phyloP scores from a whole-genome alignment of 2,113 vertebrate species.

The Rhinogobius similis region DNA sequence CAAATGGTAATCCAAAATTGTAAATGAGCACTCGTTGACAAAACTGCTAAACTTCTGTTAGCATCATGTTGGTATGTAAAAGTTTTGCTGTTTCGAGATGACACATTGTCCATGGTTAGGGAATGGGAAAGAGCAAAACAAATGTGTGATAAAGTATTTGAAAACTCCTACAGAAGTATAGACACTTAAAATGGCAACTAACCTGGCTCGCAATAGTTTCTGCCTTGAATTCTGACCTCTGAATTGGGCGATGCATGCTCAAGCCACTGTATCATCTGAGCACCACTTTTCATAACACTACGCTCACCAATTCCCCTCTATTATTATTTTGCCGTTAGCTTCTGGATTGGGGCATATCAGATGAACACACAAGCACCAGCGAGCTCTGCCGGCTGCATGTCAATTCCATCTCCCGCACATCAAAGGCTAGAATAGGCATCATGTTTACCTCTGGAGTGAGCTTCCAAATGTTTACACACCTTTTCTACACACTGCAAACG shows the following conservation, averaged over 20 bases:
- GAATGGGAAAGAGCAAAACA: too few species aligned
- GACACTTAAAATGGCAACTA: background rate
- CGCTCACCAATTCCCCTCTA: background rate
- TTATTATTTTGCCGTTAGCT: conserved; percentile 17
- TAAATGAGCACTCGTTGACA: background rate
- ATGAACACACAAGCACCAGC: conserved; percentile 18
- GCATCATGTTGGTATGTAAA: background rate
- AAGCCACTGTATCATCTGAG: conserved; percentile 1
- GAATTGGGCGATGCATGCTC: conserved; percentile 10
- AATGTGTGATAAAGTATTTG: background rate
- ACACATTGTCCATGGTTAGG: too few species aligned
- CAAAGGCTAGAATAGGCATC: conserved; percentile 56
- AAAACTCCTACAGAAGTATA: background rate
- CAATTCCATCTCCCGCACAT: conserved; percentile 56
- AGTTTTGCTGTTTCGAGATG: background rate
- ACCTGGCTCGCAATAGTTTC: background rate
- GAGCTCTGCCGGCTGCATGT: conserved; percentile 36
- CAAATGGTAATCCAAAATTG: too few species aligned
- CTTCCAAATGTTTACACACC: conserved; percentile 54
- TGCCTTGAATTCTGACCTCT: background rate
- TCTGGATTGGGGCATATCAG: conserved; percentile 37
- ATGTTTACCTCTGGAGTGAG: conserved; percentile 58
- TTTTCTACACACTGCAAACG: conserved; percentile 60
- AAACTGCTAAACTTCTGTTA: too few species aligned
- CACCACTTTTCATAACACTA: background rate